Percentiles rank a stretch among this genome's conserved stretches.
Conservation (phyloP, 2,888 invertebrate species). For the Oligia strigilis region DNA sequence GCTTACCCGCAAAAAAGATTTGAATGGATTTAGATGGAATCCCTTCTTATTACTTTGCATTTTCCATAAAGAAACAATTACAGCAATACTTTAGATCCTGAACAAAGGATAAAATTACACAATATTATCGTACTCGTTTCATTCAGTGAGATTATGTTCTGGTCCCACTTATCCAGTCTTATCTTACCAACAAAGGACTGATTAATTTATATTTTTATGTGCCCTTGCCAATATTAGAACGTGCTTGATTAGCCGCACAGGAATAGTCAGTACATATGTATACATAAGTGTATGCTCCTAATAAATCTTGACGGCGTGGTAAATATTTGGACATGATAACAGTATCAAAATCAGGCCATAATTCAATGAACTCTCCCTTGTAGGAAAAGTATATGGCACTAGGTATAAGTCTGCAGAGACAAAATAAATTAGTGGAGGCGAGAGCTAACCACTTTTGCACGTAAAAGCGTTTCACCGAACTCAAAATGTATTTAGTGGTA, state of each 20-base stretch:
- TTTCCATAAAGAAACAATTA: neutral
- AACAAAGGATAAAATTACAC: neutral
- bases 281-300: neutral
- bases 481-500: constrained; percentile 50
- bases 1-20: neutral
- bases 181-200: neutral
- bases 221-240: constrained; percentile 1
- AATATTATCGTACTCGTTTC: neutral
- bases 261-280: neutral
- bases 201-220: neutral
- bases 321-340: constrained; percentile 36
- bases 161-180: neutral
- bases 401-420: constrained; percentile 3
- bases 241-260: neutral
- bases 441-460: constrained; percentile 26
- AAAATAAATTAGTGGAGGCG: constrained; percentile 11
- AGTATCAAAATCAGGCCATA: constrained; percentile 16
- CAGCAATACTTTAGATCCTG: neutral
- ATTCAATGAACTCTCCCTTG: constrained; percentile 15
- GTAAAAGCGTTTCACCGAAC: constrained; percentile 23
- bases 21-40: neutral
- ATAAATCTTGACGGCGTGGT: constrained; percentile 8
- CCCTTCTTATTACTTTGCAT: constrained; percentile 13
- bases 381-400: neutral
- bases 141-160: constrained; percentile 1